Conservation (phyloP, 1,140 invertebrate genomes). For the Spodoptera litura region DNA sequence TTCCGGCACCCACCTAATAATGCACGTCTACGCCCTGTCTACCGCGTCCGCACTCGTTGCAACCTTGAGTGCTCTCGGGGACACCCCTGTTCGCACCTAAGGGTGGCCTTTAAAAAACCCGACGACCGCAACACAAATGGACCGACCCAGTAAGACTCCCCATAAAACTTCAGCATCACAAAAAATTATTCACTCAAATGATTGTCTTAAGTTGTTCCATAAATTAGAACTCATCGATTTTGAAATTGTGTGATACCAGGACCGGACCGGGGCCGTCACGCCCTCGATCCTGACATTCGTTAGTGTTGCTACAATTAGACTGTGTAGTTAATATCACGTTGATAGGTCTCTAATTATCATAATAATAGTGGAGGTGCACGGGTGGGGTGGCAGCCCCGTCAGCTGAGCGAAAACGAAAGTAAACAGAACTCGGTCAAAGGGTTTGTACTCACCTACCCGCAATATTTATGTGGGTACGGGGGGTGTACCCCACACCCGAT, state of each 20-base stretch:
- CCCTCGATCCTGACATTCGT: constrained; percentile 43
- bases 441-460: constrained; percentile 86
- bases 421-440: constrained; percentile 87
- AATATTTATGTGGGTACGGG: constrained; percentile 85
- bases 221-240: constrained; percentile 8
- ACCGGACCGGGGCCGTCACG: constrained; percentile 26
- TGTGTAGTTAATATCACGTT: constrained; percentile 64
- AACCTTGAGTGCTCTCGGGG: constrained; percentile 79
- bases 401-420: constrained; percentile 87
- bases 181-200: background rate
- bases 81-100: constrained; percentile 63
- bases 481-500: constrained; percentile 76
- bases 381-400: constrained; percentile 80
- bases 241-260: constrained; percentile 13
- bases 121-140: constrained; percentile 43
- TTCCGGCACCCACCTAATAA: constrained; percentile 86
- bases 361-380: constrained; percentile 82
- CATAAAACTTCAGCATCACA: constrained; percentile 34
- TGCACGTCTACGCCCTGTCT: constrained; percentile 86
- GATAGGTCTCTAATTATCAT: constrained; percentile 84
- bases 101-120: constrained; percentile 51
- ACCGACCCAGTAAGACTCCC: constrained; percentile 24
- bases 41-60: constrained; percentile 82
- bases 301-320: constrained; percentile 64
- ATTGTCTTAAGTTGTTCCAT: background rate